A percentile compares a stretch with the other conserved stretches of the same genome.
Evolutionary conservation across 2,888 invertebrate genomes (phyloP).

Genomic region (Drosophila kambysellisi): DNA sequence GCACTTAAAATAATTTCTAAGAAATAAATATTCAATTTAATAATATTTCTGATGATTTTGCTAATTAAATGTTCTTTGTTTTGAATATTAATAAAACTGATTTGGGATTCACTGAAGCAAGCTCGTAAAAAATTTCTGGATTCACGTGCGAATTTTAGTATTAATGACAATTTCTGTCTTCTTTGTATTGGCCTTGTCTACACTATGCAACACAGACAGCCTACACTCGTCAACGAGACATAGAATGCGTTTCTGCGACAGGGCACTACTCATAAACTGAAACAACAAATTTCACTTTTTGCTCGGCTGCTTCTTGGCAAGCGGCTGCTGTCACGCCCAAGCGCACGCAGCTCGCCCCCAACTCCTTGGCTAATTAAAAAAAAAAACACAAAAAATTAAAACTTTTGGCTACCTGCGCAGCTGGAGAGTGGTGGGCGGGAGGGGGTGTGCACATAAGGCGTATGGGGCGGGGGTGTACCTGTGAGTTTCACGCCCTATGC

Average conservation of each 20-base stretch:
- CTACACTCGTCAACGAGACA: constrained; percentile 5
- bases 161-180: not conserved
- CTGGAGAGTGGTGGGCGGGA: not conserved
- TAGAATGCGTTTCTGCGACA: not conserved
- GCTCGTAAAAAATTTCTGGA: not conserved
- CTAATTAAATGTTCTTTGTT: not conserved
- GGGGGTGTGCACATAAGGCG: not conserved
- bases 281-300: constrained; percentile 61
- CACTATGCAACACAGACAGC: constrained; percentile 25
- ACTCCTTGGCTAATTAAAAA: constrained; percentile 58
- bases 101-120: not conserved
- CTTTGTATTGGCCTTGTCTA: constrained; percentile 68
- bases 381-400: constrained; percentile 57
- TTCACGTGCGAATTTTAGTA: not conserved
- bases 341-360: constrained; percentile 34
- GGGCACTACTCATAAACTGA: constrained; percentile 25
- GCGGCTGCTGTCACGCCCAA: constrained; percentile 51
- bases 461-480: not conserved
- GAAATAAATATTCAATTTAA: not conserved
- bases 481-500: constrained; percentile 59
- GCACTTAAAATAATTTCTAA: not conserved
- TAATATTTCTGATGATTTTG: not conserved
- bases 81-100: not conserved
- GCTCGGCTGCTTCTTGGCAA: constrained; percentile 36
- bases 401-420: constrained; percentile 21